Evolutionary conservation across 2,888 invertebrate genomes (phyloP), one percentile per base, ranked within the genome.

Genomic region (Aphrophora alni): DNA sequence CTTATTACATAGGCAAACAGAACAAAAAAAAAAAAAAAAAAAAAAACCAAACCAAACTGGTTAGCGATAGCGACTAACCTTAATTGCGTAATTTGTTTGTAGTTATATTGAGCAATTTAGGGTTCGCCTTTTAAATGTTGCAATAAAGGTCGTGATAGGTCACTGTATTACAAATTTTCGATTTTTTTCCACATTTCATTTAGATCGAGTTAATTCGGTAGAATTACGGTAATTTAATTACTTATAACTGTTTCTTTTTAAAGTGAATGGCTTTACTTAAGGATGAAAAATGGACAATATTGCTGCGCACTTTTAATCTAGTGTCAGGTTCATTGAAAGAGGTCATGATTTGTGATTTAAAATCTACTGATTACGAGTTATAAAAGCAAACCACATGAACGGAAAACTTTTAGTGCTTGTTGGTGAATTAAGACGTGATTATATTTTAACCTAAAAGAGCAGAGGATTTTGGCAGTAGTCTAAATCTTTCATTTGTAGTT

Each of bases 241-340:
- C 5, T 33, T 33, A 14, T 44, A 8, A 14, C 17, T 44, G 2
- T 44, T 44, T 44, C 44, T 44, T 44, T 44, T 44, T 44, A 44
- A 59, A 59, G 59, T 59, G 59, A 59, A 59, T 59, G 59, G 59
- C 59, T 59, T 59, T 59, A 59, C 59, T 59, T 59, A 59, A 59
- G 21, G 59, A 59, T 59, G 59, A 21, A 14, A 59, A n/a, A 10
- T 59, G 59, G 59, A 59, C 4, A n/a, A 59, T 59, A 21, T n/a
- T 59, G 59, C 21, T 59, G 59, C 59, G 59, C 10, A 59, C 21
- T 21, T 59, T 59, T 59, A 8, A 59, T 59, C 21, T 59, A 21
- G 14, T 14, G 21, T 21, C 4, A 44, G 4, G 21, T 59, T 59
- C 59, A 59, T 21, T 59, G 10, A 59, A 44, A 44, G 44, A 8